Conservation (phyloP, 2,888 invertebrate species). For the Tipula confusa region DNA sequence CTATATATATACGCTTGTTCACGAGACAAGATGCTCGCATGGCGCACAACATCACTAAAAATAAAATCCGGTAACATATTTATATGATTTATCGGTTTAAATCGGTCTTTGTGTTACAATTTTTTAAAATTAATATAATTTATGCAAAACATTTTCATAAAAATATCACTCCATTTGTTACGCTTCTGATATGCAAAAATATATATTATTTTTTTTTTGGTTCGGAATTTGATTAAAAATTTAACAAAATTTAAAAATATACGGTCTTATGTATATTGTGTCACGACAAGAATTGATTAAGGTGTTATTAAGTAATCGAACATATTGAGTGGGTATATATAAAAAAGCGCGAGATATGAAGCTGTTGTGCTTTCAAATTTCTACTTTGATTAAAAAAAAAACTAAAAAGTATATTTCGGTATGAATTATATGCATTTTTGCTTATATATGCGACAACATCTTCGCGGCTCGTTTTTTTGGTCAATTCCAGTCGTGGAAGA, state of each 20-base stretch:
- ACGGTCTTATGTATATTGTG: background rate
- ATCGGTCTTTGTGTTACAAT: background rate
- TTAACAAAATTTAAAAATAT: background rate
- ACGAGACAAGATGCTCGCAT: background rate
- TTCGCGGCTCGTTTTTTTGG: background rate
- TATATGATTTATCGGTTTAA: background rate
- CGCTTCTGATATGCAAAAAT: constrained; percentile 30
- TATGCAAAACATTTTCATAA: background rate
- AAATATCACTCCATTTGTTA: constrained; percentile 28
- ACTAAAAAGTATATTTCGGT: no score
- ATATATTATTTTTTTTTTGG: background rate
- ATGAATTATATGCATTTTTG: background rate
- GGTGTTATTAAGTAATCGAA: constrained; percentile 25
- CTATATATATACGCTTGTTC: background rate
- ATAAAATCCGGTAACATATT: background rate
- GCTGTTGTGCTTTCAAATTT: background rate
- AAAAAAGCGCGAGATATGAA: background rate
- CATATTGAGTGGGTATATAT: background rate
- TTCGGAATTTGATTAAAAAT: constrained; percentile 26
- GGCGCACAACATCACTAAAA: background rate
- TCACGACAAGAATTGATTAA: constrained; percentile 25
- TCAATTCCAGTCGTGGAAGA: background rate
- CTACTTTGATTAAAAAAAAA: background rate
- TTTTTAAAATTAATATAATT: background rate
- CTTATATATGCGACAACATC: background rate